phyloP scores from a whole-genome alignment of 2,113 vertebrate genomes.

The Vulpes ferrilata region DNA sequence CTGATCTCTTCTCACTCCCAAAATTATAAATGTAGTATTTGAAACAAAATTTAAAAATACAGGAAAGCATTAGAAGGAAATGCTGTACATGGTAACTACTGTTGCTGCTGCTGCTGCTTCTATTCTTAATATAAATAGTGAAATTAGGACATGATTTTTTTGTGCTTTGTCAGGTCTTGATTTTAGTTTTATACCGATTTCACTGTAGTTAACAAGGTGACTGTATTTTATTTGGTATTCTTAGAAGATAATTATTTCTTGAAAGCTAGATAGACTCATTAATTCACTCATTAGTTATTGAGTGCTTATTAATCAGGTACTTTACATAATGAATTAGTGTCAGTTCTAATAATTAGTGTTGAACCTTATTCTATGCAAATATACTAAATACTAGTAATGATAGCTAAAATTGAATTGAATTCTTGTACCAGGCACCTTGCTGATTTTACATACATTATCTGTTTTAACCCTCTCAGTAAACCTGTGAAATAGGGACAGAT shows the following conservation, averaged over 20 bases:
- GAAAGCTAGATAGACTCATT: constrained; percentile 23
- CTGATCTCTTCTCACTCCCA: background rate
- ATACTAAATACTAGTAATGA: background rate
- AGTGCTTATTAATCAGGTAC: background rate
- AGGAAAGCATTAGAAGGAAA: background rate
- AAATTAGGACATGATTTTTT: background rate
- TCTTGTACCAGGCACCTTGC: background rate
- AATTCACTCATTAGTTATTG: constrained; percentile 29
- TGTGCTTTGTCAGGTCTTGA: constrained; percentile 25
- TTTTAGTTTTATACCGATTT: constrained; percentile 54
- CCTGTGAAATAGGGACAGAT: background rate
- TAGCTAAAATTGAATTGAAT: constrained; percentile 35
- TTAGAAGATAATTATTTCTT: constrained; percentile 33
- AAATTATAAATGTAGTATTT: constrained; percentile 23
- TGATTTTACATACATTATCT: background rate
- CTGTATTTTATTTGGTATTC: background rate
- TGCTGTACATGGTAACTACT: background rate
- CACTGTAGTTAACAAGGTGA: background rate
- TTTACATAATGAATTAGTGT: background rate
- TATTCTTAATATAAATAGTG: background rate
- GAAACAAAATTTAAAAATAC: constrained; percentile 36
- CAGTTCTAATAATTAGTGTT: constrained; percentile 19
- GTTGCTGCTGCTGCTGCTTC: background rate
- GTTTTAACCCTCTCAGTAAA: background rate
- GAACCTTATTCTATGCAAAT: background rate